Evolutionary conservation across 2,888 invertebrate genomes (phyloP).

Genomic region (Caenorhabditis sulstoni): DNA sequence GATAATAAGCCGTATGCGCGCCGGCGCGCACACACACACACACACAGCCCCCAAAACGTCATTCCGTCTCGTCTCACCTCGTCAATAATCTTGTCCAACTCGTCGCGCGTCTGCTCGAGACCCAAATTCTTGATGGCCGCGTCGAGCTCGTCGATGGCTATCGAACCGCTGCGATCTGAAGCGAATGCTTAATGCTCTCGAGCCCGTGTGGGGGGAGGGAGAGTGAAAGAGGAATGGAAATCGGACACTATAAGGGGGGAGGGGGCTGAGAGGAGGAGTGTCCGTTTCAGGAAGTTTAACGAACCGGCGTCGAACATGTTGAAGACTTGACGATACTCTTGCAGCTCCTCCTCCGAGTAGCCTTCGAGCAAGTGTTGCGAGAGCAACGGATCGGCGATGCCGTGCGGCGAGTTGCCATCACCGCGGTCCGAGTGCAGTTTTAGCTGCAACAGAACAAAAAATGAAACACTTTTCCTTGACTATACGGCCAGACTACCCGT

Average conservation of each 20-base stretch:
- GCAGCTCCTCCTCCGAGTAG: constrained; percentile 77
- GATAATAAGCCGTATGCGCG: too few relatives aligned
- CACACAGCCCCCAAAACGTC: too few relatives aligned
- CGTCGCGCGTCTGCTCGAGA: constrained; percentile 76
- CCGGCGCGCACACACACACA: too few relatives aligned
- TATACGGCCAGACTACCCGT: too few relatives aligned
- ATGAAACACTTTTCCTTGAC: too few relatives aligned
- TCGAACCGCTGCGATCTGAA: constrained; percentile 71
- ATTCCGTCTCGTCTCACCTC: too few relatives aligned
- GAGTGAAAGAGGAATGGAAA: too few relatives aligned
- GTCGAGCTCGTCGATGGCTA: constrained; percentile 74
- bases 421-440: constrained; percentile 74
- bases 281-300: too few relatives aligned
- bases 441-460: constrained; percentile 48
- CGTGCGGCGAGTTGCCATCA: constrained; percentile 57
- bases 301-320: constrained; percentile 79
- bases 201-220: too few relatives aligned
- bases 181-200: too few relatives aligned
- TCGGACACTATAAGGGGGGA: constrained; percentile 15
- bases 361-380: constrained; percentile 62
- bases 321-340: constrained; percentile 79
- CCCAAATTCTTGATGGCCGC: constrained; percentile 78
- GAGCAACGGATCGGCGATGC: constrained; percentile 58
- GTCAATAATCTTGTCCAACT: constrained; percentile 77
- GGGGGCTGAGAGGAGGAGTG: too few relatives aligned